These are phyloP conservation scores for Pangasius macronema DNA, from an alignment of 2,797 vertebrate species.

Conservation along the genomic window DNA sequence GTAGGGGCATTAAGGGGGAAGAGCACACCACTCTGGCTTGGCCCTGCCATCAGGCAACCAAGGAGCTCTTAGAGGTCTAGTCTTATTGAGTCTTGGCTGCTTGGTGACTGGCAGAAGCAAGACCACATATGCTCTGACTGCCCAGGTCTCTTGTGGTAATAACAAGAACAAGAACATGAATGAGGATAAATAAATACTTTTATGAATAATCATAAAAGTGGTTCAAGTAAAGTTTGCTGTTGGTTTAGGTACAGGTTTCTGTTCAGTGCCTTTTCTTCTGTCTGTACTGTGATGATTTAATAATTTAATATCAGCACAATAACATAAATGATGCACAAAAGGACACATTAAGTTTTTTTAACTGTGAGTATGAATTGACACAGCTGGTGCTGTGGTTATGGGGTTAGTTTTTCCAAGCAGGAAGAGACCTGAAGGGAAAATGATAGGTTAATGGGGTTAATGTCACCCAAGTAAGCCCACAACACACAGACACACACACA, in stretches of 20 bases:
- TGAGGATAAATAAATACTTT: background rate
- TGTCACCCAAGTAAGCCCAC: conserved; percentile 40
- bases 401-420: conserved; percentile 34
- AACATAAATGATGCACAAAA: conserved; percentile 23
- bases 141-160: conserved; percentile 29
- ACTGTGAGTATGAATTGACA: conserved; percentile 30
- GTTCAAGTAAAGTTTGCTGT: background rate
- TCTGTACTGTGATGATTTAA: conserved; percentile 1
- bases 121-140: conserved; percentile 25
- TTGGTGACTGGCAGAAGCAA: conserved; percentile 54
- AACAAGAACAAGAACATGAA: background rate
- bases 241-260: conserved; percentile 19
- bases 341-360: conserved; percentile 18
- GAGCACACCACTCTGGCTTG: conserved; percentile 89
- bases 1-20: conserved; percentile 88
- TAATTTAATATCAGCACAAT: conserved; percentile 5
- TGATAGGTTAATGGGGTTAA: conserved; percentile 62
- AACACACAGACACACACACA: conserved; percentile 17
- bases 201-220: background rate
- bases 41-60: conserved; percentile 82
- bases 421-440: conserved; percentile 34
- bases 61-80: conserved; percentile 69
- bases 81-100: conserved; percentile 71
- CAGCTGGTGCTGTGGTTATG: conserved; percentile 39
- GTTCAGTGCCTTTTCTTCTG: background rate